phyloP scores from a whole-genome alignment of 1,140 invertebrate genomes.

The Akabosia matsudoensis region DNA sequence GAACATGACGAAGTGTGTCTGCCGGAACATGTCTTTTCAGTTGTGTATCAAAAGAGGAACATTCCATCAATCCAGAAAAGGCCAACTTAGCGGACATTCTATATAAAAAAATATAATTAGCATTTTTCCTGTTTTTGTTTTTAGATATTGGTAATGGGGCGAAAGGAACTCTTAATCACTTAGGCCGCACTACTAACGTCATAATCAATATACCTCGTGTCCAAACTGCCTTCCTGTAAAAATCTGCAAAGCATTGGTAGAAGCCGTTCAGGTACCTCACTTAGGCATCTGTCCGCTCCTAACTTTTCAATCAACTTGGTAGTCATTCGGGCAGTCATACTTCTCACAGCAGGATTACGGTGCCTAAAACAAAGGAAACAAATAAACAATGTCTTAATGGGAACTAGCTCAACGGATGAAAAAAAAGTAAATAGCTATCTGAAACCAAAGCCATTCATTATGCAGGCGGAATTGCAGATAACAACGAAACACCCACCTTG shows the following conservation, averaged over 20 bases:
- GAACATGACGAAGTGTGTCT: slow-evolving; percentile 27
- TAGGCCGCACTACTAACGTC: too few species aligned
- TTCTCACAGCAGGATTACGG: slow-evolving; percentile 78
- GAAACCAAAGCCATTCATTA: slow-evolving; percentile 27
- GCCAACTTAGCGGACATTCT: slow-evolving; percentile 68
- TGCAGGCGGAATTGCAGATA: neutral
- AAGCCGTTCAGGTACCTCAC: slow-evolving; percentile 69
- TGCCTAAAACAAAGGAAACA: slow-evolving; percentile 59
- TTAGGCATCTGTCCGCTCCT: slow-evolving; percentile 70
- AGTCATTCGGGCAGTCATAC: slow-evolving; percentile 71
- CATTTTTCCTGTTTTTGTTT: too few species aligned
- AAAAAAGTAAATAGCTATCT: neutral
- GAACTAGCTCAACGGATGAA: neutral
- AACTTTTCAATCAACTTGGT: slow-evolving; percentile 63
- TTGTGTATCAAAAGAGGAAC: slow-evolving; percentile 48
- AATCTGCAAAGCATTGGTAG: slow-evolving; percentile 75
- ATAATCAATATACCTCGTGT: slow-evolving; percentile 76
- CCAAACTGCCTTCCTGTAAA: slow-evolving; percentile 77
- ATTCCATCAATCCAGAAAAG: slow-evolving; percentile 59
- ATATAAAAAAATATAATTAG: too few species aligned
- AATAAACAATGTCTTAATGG: too few species aligned
- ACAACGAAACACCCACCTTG: slow-evolving; percentile 54
- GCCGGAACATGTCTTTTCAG: slow-evolving; percentile 39
- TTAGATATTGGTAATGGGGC: too few species aligned
- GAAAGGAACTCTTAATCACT: too few species aligned